Percentiles rank a stretch among this genome's conserved stretches.
phyloP scores from a whole-genome alignment of 53 echinoderm and acorn worm genomes.

The Temnopleurus reevesii region DNA sequence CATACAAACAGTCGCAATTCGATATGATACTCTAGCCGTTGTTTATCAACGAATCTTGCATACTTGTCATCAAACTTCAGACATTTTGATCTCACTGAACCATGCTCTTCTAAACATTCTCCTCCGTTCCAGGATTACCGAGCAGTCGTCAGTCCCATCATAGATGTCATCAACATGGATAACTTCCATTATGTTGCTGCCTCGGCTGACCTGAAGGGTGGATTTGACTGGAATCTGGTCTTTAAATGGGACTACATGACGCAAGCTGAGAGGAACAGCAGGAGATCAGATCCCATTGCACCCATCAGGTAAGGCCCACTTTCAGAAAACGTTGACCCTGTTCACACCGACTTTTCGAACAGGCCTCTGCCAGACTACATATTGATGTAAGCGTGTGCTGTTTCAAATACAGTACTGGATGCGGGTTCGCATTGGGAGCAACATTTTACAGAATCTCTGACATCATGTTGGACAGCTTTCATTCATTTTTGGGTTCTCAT shows the following conservation, averaged over 20 bases:
- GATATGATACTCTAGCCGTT: neutral
- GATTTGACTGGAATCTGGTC: slow-evolving; percentile 99
- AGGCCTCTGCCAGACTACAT: no score
- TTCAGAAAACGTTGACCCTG: no score
- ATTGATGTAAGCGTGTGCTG: no score
- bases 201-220: slow-evolving; percentile 92
- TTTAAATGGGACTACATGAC: slow-evolving; percentile 99
- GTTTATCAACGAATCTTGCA: neutral
- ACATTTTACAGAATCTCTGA: no score
- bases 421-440: no score
- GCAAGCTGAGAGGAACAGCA: slow-evolving; percentile 76
- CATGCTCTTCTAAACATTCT: neutral
- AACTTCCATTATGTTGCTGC: slow-evolving; percentile 98
- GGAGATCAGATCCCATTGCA: slow-evolving; percentile 81
- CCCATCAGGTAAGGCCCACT: slow-evolving; percentile 83
- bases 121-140: slow-evolving; percentile 75
- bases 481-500: no score
- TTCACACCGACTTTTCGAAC: no score
- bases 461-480: no score
- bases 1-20: neutral
- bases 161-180: slow-evolving; percentile 99
- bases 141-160: slow-evolving; percentile 97
- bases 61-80: neutral
- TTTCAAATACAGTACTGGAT: no score
- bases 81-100: neutral